Conservation (phyloP, 1,140 invertebrate genomes). For the Rhyacophila brunnea region DNA sequence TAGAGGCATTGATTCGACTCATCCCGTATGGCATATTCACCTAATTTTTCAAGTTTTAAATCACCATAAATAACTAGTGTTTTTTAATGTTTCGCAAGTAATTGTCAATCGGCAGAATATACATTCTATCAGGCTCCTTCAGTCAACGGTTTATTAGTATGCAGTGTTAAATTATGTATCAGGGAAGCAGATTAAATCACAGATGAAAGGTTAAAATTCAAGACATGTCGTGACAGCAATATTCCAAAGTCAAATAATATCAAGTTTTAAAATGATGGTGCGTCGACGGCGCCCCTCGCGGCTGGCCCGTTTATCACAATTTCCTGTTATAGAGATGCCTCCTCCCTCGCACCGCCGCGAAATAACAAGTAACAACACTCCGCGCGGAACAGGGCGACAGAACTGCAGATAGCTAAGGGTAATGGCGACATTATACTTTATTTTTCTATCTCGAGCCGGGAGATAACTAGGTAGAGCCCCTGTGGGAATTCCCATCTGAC, state of each 20-base stretch:
- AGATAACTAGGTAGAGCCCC: conserved; percentile 35
- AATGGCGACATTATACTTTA: conserved; percentile 37
- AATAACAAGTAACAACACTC: conserved; percentile 15
- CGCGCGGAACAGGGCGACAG: conserved; percentile 14
- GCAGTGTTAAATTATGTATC: too few species aligned
- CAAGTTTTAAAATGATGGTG: conserved; percentile 30
- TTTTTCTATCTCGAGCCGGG: conserved; percentile 34
- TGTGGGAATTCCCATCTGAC: conserved; percentile 35
- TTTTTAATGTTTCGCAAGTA: too few species aligned
- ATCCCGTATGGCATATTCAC: too few species aligned
- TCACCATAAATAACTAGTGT: too few species aligned
- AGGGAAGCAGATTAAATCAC: too few species aligned
- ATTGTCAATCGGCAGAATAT: too few species aligned
- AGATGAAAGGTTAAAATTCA: background rate
- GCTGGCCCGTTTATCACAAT: conserved; percentile 33
- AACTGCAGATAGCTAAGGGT: conserved; percentile 31
- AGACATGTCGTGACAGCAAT: conserved; percentile 22
- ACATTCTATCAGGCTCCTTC: too few species aligned
- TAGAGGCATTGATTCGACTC: too few species aligned
- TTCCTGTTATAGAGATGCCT: conserved; percentile 33
- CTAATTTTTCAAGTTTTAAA: too few species aligned
- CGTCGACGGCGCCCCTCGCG: conserved; percentile 17
- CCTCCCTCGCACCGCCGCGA: background rate
- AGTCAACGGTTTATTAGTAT: too few species aligned
- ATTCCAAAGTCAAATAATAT: conserved; percentile 33